Base-by-base conservation (phyloP, 2,113 vertebrate genomes). In the Atractosteus spatula region DNA sequence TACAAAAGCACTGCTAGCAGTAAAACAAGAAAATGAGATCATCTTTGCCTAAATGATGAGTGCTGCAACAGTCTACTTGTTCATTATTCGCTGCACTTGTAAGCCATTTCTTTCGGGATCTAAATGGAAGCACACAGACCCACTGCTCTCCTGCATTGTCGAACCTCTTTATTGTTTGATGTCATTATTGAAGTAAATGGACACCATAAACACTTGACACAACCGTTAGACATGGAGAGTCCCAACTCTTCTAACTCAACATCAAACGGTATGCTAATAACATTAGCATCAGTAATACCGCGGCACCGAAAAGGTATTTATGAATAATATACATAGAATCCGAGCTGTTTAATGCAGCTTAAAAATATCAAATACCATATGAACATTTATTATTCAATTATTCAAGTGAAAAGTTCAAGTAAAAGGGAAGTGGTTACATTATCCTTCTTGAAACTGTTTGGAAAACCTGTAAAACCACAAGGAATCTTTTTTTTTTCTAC, bases 211-310 rank as follows among this genome's bases (percentile, higher is more conserved):
- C 86, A 87, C 86, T 91, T 87, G 89, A 91, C 89, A 90, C 85
- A 86, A 83, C 85, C 87, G 89, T 89, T 87, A 85, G 86, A 86
- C 86, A 81, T 74, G 80, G 86, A 86, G 84, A 78, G 69, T 83
- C 79, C 87, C 87, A 91, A 90, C 81, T 88, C 84, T 88, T 84
- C 82, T 85, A 90, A 91, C 89, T 83, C 78, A 41, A 91, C 88
- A 92, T 91, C 86, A 92, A 91, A 90, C 83, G 61, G 80, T 89
- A 89, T 90, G 89, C 84, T 88, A 92, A 91, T 89, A 81, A 82
- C 76, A 80, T 86, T 71, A 87, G 83, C 86, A 88, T 90, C 78
- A 75, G 80, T 41, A 16, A 44, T 29, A 74, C n/a, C 43, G 55
- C 55, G 3, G 14, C 17, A 12, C 71, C 3, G 75, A 71, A 77